Evolutionary conservation across 2,113 vertebrate species (phyloP), one percentile per base, ranked within the genome.

Genomic region (Callorhinus ursinus): DNA sequence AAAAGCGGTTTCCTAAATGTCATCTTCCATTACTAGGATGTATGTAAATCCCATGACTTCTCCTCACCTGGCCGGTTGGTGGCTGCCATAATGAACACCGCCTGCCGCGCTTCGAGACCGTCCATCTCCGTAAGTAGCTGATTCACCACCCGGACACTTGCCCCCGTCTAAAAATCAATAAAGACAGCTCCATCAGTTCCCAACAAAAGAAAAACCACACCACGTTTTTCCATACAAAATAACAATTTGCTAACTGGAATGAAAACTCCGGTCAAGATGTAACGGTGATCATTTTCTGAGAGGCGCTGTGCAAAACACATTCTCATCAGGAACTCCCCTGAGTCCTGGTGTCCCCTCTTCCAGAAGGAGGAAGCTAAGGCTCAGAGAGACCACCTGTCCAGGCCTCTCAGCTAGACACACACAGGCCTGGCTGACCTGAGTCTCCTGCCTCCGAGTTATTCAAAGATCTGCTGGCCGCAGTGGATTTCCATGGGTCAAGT

Each of bases 91-190:
- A 99, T 99, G 98, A 99, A 99, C 57, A 99, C 99, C 96, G 99
- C 99, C 51, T 98, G 98, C 7, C 99, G 99, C 1, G 98, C 96
- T 98, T 99, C 99, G 82, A 99, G 97, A 39, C 99, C 99, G 8
- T 99, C 99, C 99, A 99, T 99, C 98, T 99, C 99, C 0, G 99
- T 99, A 7, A 99, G 99, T 26, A 99, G 98, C 98, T 99, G 99
- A 98, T 99, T 99, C 42, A 99, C 99, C 0, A 99, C 99, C 8
- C 99, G 99, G 9, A 99, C 99, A 10, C 99, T 99, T 98, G 99
- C 99, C 24, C 99, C 99, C 5, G 99, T 99, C 99, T 99, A 51
- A 92, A 94, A 55, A 84, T 15, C 74, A 91, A 71, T 0, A 86
- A 83, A 77, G 16, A 61, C 1, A 55, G 26, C 57, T 74, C 33